A percentile compares a stretch with the other conserved stretches of the same genome.
These are phyloP conservation scores for Periparus ater DNA, from an alignment of 2,797 vertebrate species.

Conservation along the genomic window DNA sequence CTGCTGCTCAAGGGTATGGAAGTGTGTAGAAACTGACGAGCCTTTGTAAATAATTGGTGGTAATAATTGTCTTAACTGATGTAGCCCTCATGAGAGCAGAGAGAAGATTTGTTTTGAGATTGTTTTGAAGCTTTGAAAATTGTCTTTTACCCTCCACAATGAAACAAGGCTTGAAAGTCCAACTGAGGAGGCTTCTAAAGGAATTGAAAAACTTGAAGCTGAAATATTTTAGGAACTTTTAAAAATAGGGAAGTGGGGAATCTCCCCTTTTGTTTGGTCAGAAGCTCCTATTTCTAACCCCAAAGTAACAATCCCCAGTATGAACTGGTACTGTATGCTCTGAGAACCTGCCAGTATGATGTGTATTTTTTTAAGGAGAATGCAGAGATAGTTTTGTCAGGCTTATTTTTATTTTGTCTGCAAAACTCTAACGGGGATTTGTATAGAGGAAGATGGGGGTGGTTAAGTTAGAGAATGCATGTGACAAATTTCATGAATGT, in stretches of 20 bases:
- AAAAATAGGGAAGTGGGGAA: conserved; percentile 56
- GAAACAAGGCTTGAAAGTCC: neutral
- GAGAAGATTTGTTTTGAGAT: neutral
- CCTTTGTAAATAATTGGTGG: neutral
- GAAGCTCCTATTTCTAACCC: neutral
- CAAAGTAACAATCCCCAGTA: neutral
- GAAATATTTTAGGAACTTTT: conserved; percentile 47
- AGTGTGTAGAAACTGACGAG: neutral
- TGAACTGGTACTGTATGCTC: neutral
- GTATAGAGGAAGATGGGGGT: neutral
- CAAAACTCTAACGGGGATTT: neutral
- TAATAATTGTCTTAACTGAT: neutral
- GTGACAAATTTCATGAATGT: neutral
- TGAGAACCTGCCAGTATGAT: neutral
- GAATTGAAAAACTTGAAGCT: conserved; percentile 35
- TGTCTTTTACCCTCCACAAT: neutral
- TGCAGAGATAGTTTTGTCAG: neutral
- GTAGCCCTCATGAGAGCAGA: neutral
- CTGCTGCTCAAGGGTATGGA: neutral
- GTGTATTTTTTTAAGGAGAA: neutral
- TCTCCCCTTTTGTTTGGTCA: conserved; percentile 19
- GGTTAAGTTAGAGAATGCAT: neutral
- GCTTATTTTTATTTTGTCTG: neutral
- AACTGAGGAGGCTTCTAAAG: neutral
- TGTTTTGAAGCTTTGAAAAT: neutral